Evolutionary conservation across 2,113 vertebrate species (phyloP).

Genomic region (Ochotona curzoniae): DNA sequence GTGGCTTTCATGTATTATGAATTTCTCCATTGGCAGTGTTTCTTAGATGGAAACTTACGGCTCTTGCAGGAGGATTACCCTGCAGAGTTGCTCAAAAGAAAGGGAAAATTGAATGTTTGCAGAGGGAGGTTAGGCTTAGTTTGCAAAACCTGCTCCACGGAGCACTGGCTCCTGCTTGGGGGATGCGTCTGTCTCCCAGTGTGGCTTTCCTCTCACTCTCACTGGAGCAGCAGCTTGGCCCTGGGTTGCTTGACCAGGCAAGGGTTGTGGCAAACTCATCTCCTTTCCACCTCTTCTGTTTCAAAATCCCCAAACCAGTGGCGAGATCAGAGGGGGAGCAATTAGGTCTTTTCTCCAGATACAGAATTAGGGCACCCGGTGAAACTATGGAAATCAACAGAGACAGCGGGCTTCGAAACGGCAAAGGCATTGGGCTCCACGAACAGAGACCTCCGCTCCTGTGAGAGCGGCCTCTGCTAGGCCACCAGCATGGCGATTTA

Average conservation of each 20-base stretch:
- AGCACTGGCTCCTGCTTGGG: background rate
- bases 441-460: background rate
- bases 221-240: background rate
- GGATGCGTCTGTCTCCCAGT: background rate
- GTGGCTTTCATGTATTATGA: conserved; percentile 61
- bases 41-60: conserved; percentile 62
- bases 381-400: background rate
- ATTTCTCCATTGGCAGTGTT: conserved; percentile 62
- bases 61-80: background rate
- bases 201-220: background rate
- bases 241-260: background rate
- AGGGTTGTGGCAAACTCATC: background rate
- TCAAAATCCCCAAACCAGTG: background rate
- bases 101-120: background rate
- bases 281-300: background rate
- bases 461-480: background rate
- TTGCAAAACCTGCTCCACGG: background rate
- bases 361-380: background rate
- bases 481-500: too few species aligned
- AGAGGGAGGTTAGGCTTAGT: conserved; percentile 2
- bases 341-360: background rate
- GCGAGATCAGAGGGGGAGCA: background rate
- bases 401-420: background rate
- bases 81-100: conserved; percentile 24
- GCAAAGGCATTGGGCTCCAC: background rate